These are phyloP conservation scores for Drosophila trichaetosa DNA, from an alignment of 2,888 invertebrate genomes.

Conservation along the genomic window DNA sequence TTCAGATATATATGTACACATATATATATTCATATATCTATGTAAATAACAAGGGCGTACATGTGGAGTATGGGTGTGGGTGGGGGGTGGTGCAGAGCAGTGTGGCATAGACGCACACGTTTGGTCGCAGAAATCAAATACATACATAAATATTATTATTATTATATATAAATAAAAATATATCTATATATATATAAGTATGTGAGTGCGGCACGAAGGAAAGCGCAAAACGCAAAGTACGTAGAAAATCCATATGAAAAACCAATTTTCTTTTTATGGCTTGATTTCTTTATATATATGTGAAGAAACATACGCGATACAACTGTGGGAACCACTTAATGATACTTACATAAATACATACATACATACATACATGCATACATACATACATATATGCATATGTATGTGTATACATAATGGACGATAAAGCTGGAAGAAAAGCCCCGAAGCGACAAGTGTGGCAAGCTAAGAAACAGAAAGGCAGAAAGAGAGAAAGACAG, in stretches of 20 bases:
- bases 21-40: neutral
- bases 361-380: neutral
- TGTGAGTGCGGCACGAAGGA: slow-evolving; percentile 39
- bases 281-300: slow-evolving; percentile 43
- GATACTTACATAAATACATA: neutral
- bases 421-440: slow-evolving; percentile 9
- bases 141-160: neutral
- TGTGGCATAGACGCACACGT: neutral
- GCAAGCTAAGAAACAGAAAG: neutral
- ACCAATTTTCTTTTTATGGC: slow-evolving; percentile 65
- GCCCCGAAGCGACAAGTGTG: neutral
- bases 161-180: neutral
- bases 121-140: too few relatives aligned
- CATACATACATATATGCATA: too few relatives aligned
- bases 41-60: neutral
- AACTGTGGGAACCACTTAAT: slow-evolving; percentile 39
- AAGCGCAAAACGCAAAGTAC: slow-evolving; percentile 47
- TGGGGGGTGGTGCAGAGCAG: neutral
- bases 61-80: neutral
- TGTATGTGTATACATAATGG: neutral
- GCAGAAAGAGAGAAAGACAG: neutral
- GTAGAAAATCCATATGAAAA: slow-evolving; percentile 54
- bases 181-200: neutral
- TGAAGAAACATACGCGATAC: slow-evolving; percentile 4
- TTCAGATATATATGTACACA: too few relatives aligned